Conservation (phyloP, 2,113 vertebrate genomes). For the Gymnarchus niloticus region DNA sequence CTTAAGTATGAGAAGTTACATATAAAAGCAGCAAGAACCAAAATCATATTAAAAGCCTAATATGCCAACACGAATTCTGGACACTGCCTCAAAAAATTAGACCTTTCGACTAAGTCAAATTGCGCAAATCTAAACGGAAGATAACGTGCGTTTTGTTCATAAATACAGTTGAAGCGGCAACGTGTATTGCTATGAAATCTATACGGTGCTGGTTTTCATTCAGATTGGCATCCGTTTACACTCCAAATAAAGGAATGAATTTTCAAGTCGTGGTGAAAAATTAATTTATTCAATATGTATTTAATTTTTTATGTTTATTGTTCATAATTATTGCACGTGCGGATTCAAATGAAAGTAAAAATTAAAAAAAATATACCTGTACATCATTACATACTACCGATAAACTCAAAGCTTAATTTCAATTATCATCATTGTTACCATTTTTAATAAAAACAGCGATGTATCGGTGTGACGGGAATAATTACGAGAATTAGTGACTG, state of each 20-base stretch:
- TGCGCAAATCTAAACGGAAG: not conserved
- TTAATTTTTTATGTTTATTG: not conserved
- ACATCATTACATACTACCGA: not conserved
- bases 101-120: not conserved
- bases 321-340: not conserved
- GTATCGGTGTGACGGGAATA: not conserved
- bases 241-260: not conserved
- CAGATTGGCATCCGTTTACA: not conserved
- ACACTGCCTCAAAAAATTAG: not conserved
- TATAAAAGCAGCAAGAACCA: not conserved
- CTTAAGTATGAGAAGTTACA: not conserved
- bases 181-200: not conserved
- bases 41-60: not conserved
- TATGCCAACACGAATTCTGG: not conserved
- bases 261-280: not conserved
- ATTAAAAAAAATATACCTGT: not conserved
- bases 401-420: not conserved
- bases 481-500: not conserved
- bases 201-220: not conserved
- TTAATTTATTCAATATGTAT: not conserved
- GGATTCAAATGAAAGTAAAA: not conserved
- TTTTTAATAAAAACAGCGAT: constrained; percentile 9
- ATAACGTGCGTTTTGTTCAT: not conserved
- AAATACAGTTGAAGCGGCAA: not conserved
- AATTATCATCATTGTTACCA: not conserved